Percentiles rank a stretch among this genome's conserved stretches.
Evolutionary conservation across 2,888 invertebrate species (phyloP).

Genomic region (Dryobotodes eremita): DNA sequence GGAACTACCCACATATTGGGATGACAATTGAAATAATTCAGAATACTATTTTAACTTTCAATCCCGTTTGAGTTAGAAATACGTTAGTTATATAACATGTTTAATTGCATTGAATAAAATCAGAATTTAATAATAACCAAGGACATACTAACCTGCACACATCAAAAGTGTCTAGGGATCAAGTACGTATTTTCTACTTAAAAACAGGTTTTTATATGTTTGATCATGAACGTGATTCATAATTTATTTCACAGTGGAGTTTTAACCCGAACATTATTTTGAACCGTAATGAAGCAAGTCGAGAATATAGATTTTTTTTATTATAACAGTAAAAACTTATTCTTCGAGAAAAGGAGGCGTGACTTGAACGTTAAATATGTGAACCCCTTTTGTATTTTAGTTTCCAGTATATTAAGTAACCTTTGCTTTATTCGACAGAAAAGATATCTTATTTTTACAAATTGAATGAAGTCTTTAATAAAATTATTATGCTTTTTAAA

Average conservation of each 20-base stretch:
- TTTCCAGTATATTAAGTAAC: conserved; percentile 49
- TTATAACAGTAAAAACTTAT: conserved; percentile 43
- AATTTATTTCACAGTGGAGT: conserved; percentile 19
- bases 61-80: not conserved
- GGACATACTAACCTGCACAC: not conserved
- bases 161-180: too few relatives aligned
- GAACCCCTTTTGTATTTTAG: conserved; percentile 50
- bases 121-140: not conserved
- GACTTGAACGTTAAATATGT: conserved; percentile 40
- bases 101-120: not conserved
- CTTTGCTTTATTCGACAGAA: conserved; percentile 32
- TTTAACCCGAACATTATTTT: conserved; percentile 32
- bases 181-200: too few relatives aligned
- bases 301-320: conserved; percentile 52
- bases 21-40: not conserved
- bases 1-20: not conserved
- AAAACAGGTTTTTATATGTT: not conserved
- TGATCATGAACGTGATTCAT: conserved; percentile 1
- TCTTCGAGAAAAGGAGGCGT: conserved; percentile 24
- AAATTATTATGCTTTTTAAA: not conserved
- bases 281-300: conserved; percentile 41
- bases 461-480: conserved; percentile 11
- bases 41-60: not conserved
- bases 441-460: conserved; percentile 21
- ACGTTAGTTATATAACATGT: not conserved